Evolutionary conservation across 2,797 vertebrate genomes (phyloP).

Genomic region (Steatocranus sp.): DNA sequence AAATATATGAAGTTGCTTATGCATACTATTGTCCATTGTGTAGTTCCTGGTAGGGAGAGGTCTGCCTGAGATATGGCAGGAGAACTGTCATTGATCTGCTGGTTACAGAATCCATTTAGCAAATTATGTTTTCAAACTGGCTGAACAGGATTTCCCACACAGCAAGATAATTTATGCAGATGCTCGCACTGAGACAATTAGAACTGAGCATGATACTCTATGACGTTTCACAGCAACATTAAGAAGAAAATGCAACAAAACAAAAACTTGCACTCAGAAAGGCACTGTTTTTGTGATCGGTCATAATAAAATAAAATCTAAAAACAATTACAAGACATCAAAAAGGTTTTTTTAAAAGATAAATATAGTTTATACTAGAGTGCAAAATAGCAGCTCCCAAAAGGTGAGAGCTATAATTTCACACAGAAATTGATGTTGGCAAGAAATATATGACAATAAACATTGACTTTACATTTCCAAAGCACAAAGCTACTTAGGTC

Average conservation of each 20-base stretch:
- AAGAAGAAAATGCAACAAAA: background rate
- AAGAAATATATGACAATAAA: background rate
- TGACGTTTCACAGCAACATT: background rate
- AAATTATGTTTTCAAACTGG: conserved; percentile 43
- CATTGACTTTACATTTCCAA: background rate
- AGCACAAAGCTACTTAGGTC: background rate
- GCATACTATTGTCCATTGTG: background rate
- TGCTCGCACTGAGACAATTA: background rate
- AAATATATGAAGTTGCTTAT: background rate
- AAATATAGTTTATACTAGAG: background rate
- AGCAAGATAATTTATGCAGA: background rate
- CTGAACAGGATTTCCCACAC: conserved; percentile 10
- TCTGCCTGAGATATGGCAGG: background rate
- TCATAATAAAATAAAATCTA: background rate
- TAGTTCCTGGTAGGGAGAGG: background rate
- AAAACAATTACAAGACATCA: background rate
- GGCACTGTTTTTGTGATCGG: background rate
- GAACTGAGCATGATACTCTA: background rate
- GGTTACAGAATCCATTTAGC: conserved; percentile 44
- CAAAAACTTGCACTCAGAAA: background rate
- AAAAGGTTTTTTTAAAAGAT: background rate
- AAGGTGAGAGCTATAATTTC: background rate
- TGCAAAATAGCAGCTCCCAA: background rate
- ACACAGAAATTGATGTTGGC: background rate
- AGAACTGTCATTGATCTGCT: conserved; percentile 15